Percentiles rank a stretch among this genome's conserved stretches.
Conservation (phyloP, 2,888 invertebrate species). For the Xanthorhoe designata region DNA sequence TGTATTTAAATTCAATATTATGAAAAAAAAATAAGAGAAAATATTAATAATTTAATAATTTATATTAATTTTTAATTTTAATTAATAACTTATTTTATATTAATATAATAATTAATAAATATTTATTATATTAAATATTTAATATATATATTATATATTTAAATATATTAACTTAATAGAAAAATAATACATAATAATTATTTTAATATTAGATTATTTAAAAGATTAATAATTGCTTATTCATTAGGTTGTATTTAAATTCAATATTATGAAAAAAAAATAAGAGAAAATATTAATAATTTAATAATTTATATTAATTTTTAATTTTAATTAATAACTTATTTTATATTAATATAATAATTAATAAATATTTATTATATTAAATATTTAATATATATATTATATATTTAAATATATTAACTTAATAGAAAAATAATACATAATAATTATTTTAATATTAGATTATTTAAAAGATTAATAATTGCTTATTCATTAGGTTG, state of each 20-base stretch:
- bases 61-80: slow-evolving; percentile 29
- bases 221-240: slow-evolving; percentile 48
- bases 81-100: slow-evolving; percentile 32
- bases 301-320: slow-evolving; percentile 38
- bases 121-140: slow-evolving; percentile 34
- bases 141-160: slow-evolving; percentile 31
- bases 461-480: slow-evolving; percentile 39
- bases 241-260: slow-evolving; percentile 45
- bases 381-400: slow-evolving; percentile 24
- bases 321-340: slow-evolving; percentile 12
- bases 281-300: slow-evolving; percentile 45
- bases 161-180: slow-evolving; percentile 46
- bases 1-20: slow-evolving; percentile 52
- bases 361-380: slow-evolving; percentile 18
- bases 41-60: slow-evolving; percentile 27
- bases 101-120: slow-evolving; percentile 34
- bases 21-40: slow-evolving; percentile 41
- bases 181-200: slow-evolving; percentile 49
- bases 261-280: slow-evolving; percentile 51
- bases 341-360: slow-evolving; percentile 22
- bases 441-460: slow-evolving; percentile 47
- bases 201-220: slow-evolving; percentile 44
- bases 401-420: slow-evolving; percentile 45
- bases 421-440: slow-evolving; percentile 45
- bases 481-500: slow-evolving; percentile 47